A percentile compares a stretch with the other conserved stretches of the same genome.
These are phyloP conservation scores for Bambusicola thoracicus DNA, from an alignment of 2,113 vertebrate genomes.

Conservation along the genomic window DNA sequence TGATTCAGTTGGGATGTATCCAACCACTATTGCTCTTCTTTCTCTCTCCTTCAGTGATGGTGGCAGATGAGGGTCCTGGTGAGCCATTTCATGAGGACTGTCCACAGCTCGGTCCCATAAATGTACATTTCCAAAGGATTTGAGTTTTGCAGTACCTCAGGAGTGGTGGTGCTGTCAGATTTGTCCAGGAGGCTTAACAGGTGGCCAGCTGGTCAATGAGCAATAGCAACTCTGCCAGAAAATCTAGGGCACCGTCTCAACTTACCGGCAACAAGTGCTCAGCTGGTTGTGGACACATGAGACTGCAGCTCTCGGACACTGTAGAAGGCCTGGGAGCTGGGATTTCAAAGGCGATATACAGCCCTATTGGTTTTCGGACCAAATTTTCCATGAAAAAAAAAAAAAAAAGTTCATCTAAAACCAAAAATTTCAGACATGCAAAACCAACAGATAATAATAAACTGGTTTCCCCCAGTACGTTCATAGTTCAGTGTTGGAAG, in stretches of 20 bases:
- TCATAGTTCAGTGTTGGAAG: neutral
- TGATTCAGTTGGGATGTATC: neutral
- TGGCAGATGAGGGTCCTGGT: neutral
- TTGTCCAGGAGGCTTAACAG: neutral
- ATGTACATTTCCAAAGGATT: neutral
- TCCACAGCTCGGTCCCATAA: neutral
- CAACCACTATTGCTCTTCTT: neutral
- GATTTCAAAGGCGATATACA: constrained; percentile 13
- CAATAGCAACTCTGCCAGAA: neutral
- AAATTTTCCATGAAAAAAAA: neutral
- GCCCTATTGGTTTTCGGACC: neutral
- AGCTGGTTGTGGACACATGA: neutral
- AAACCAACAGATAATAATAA: neutral
- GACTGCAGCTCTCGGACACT: neutral
- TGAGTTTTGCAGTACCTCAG: neutral
- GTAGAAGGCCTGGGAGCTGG: neutral
- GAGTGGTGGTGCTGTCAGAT: neutral
- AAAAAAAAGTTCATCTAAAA: neutral
- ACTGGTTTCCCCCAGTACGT: too few relatives aligned
- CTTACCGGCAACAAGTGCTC: neutral
- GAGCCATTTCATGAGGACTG: neutral
- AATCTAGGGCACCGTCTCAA: constrained; percentile 37
- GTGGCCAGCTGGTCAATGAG: neutral
- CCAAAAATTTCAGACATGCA: neutral
- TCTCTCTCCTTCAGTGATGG: neutral